phyloP scores from a whole-genome alignment of 2,113 vertebrate species.

The Terrapene triunguis region DNA sequence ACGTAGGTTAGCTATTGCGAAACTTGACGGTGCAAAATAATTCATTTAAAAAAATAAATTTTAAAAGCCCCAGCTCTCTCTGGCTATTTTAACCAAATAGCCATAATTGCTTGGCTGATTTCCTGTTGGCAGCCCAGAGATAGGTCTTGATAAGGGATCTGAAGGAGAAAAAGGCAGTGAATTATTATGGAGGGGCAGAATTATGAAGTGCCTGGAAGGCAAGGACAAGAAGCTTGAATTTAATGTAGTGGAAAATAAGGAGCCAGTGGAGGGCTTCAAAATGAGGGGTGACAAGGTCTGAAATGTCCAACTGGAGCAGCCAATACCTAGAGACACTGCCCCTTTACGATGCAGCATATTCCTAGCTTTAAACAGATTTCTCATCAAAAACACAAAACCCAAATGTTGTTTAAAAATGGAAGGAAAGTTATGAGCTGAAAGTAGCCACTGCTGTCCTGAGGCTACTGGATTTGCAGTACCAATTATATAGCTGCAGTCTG shows the following conservation, averaged over 20 bases:
- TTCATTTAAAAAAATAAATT: not conserved
- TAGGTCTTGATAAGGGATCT: not conserved
- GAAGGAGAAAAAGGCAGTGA: not conserved
- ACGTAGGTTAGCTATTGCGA: not conserved
- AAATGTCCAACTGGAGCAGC: not conserved
- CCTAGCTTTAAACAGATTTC: not conserved
- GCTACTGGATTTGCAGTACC: slow-evolving; percentile 24
- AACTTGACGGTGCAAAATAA: not conserved
- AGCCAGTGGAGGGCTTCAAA: not conserved
- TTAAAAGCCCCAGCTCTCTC: not conserved
- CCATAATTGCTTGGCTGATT: not conserved
- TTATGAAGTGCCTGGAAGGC: not conserved
- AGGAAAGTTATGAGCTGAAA: not conserved
- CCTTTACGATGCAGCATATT: not conserved
- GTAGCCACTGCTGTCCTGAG: not conserved
- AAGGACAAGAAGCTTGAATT: not conserved
- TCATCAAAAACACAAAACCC: not conserved
- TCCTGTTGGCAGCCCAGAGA: not conserved
- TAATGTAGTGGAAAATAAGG: not conserved
- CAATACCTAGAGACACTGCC: not conserved
- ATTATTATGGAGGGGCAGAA: not conserved
- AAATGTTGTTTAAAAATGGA: not conserved
- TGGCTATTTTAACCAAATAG: not conserved
- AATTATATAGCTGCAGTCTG: slow-evolving; percentile 42
- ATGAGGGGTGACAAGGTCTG: not conserved